phyloP scores from a whole-genome alignment of 2,113 vertebrate genomes.

The Leucosticte australis region DNA sequence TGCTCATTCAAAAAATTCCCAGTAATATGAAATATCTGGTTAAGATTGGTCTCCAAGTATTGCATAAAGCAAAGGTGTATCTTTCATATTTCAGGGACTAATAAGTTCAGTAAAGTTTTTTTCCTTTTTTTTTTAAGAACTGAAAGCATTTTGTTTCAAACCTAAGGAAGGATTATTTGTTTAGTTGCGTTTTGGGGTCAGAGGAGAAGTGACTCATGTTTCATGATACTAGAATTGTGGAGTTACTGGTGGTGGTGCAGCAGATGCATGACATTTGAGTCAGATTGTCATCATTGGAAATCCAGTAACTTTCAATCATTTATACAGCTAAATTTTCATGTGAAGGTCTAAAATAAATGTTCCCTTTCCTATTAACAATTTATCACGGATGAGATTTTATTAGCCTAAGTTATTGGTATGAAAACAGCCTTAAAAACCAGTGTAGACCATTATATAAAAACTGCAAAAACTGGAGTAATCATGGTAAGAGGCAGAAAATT shows the following conservation, averaged over 20 bases:
- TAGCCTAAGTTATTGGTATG: neutral
- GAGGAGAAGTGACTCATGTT: neutral
- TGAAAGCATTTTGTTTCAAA: neutral
- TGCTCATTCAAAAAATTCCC: neutral
- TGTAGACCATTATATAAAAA: neutral
- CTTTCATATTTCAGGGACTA: neutral
- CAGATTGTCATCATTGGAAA: neutral
- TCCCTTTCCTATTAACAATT: neutral
- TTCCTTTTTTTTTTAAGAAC: neutral
- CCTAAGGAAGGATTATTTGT: neutral
- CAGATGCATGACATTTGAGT: neutral
- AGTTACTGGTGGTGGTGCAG: neutral
- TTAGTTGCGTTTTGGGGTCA: neutral
- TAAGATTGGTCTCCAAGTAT: neutral
- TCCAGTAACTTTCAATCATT: neutral
- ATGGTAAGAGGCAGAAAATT: neutral
- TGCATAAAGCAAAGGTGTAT: neutral
- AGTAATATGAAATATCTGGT: neutral
- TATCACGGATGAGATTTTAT: neutral
- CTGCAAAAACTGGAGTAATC: fast-evolving
- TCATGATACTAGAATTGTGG: neutral
- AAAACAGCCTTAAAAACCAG: fast-evolving
- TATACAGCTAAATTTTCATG: neutral
- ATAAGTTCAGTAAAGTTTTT: neutral
- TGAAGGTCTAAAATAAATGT: neutral